These are phyloP conservation scores for Zoanthus sansibaricus DNA, from an alignment of 92 coral and sea anemone species.

Conservation along the genomic window DNA sequence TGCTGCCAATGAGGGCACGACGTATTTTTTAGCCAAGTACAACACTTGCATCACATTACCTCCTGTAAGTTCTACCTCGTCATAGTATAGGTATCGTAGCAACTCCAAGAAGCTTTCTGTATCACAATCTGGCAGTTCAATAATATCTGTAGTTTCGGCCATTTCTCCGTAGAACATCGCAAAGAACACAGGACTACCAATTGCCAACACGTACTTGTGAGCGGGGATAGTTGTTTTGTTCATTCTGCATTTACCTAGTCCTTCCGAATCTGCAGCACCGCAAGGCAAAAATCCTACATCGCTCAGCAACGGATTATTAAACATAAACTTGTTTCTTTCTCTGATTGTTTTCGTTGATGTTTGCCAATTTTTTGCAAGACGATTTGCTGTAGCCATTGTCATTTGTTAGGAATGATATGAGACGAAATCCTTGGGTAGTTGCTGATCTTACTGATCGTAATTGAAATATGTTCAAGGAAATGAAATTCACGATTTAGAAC, in stretches of 20 bases:
- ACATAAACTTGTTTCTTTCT: not conserved
- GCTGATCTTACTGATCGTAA: not conserved
- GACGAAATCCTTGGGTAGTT: no score
- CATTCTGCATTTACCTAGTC: not conserved
- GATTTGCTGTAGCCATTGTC: no score
- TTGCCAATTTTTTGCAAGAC: not conserved
- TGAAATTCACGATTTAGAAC: no score
- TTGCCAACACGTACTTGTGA: no score
- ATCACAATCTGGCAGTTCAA: no score
- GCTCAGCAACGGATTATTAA: no score
- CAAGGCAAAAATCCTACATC: no score
- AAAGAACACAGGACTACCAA: no score
- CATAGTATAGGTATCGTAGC: not conserved
- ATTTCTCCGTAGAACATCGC: no score
- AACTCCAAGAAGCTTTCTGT: no score
- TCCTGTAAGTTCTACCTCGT: not conserved
- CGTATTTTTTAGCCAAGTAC: no score
- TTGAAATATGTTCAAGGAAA: not conserved
- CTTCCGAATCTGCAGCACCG: not conserved
- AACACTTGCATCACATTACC: not conserved
- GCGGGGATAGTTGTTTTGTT: not conserved
- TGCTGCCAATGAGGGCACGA: slow-evolving; percentile 5
- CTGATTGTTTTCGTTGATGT: not conserved
- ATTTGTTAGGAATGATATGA: not conserved
- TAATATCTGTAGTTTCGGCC: no score